A percentile compares a stretch with the other conserved stretches of the same genome.
Conservation (phyloP, 2,888 invertebrate genomes). For the Pheosia gnoma region DNA sequence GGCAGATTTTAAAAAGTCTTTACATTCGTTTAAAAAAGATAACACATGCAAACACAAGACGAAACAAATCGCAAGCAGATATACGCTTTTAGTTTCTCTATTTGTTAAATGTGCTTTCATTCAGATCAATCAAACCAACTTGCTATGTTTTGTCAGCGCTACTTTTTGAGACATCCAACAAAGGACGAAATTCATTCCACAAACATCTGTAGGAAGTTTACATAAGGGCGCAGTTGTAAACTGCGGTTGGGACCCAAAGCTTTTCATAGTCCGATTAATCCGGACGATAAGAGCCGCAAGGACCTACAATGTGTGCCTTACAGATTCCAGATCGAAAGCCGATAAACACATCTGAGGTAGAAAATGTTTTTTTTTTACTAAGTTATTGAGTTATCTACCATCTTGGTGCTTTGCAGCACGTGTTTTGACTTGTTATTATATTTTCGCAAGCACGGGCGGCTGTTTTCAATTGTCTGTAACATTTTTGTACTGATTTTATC, state of each 20-base stretch:
- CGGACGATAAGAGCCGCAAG: constrained; percentile 73
- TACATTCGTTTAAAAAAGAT: too few species aligned
- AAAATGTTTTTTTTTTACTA: constrained; percentile 63
- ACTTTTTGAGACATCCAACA: constrained; percentile 22
- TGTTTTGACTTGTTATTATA: constrained; percentile 73
- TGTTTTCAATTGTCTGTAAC: constrained; percentile 62
- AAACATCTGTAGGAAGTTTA: constrained; percentile 61
- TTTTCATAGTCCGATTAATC: constrained; percentile 72
- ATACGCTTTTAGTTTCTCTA: not conserved
- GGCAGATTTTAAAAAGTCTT: too few species aligned
- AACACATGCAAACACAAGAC: too few species aligned
- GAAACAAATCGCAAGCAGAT: too few species aligned
- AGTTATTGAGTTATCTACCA: constrained; percentile 65
- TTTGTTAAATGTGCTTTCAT: too few species aligned
- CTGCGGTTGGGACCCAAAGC: constrained; percentile 64
- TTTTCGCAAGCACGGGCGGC: constrained; percentile 55
- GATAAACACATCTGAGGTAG: constrained; percentile 77
- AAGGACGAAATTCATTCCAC: constrained; percentile 41
- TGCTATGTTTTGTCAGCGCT: constrained; percentile 35
- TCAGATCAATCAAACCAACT: constrained; percentile 16
- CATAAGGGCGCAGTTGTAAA: constrained; percentile 57
- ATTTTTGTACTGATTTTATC: constrained; percentile 55
- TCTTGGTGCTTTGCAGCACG: constrained; percentile 64
- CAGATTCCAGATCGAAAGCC: constrained; percentile 78
- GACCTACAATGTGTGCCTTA: constrained; percentile 78